Percentiles rank a stretch among this genome's conserved stretches.
Conservation (phyloP, 92 coral and sea anemone species). For the Pocillopora meandrina region DNA sequence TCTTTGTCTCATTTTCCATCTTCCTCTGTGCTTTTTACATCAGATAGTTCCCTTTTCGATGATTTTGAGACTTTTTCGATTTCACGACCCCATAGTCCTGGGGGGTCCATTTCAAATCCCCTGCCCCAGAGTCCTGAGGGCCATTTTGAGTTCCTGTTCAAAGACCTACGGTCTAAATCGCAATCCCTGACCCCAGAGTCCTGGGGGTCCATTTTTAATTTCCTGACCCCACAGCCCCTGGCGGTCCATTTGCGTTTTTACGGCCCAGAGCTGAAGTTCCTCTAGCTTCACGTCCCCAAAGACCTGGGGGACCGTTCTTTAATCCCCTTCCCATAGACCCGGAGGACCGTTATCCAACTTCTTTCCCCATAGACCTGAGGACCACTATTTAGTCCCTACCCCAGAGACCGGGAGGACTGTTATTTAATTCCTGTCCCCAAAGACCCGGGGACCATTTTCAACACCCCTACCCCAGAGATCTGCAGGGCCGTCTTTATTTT, state of each 20-base stretch:
- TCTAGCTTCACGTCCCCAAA: constrained; percentile 26
- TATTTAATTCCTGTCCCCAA: constrained; percentile 8
- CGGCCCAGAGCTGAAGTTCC: too few species aligned
- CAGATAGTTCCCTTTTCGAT: not conserved
- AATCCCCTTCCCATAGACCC: constrained; percentile 1
- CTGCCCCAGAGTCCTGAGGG: constrained; percentile 24
- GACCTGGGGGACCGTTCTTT: not conserved
- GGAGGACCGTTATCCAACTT: not conserved
- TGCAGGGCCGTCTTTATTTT: not conserved
- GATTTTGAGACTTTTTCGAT: too few species aligned
- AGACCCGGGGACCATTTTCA: not conserved
- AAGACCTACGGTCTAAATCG: constrained; percentile 1
- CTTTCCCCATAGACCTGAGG: constrained; percentile 33
- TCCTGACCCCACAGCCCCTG: constrained; percentile 26
- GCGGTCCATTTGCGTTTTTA: not conserved
- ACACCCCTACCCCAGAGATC: constrained; percentile 26
- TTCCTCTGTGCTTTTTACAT: not conserved
- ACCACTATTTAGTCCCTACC: not conserved
- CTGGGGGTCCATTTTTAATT: not conserved
- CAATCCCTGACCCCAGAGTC: constrained; percentile 22
- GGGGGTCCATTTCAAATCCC: not conserved
- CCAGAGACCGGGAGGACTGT: not conserved
- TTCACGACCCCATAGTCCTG: constrained; percentile 32
- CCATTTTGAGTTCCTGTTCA: constrained; percentile 11
- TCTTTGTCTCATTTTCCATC: not conserved